Conservation (phyloP, 1,140 invertebrate species). For the Antheraea mylitta region DNA sequence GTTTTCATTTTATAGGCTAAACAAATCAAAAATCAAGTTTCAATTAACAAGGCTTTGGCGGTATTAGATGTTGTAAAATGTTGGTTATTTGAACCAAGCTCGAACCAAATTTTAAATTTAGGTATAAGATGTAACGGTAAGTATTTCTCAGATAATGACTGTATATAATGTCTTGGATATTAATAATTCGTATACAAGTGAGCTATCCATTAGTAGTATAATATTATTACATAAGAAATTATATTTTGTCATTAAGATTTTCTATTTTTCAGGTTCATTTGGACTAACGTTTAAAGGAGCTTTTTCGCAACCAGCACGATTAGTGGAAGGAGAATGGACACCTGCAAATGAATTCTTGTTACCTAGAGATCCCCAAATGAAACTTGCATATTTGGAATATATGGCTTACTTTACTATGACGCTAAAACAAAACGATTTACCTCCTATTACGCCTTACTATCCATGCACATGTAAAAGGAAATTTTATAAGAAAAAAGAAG, state of each 20-base stretch:
- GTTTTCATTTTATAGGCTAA: conserved; percentile 11
- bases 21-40: not conserved
- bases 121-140: conserved; percentile 74
- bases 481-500: conserved; percentile 25
- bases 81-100: conserved; percentile 60
- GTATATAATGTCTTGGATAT: no score
- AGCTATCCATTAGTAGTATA: no score
- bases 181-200: no score
- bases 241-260: not conserved
- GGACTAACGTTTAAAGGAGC: conserved; percentile 63
- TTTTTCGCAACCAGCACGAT: conserved; percentile 75
- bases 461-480: conserved; percentile 35
- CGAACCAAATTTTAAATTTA: conserved; percentile 61
- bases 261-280: conserved; percentile 63
- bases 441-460: conserved; percentile 33
- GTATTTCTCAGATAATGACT: conserved; percentile 10
- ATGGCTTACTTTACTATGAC: conserved; percentile 50
- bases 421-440: conserved; percentile 44
- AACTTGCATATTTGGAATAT: conserved; percentile 50
- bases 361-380: conserved; percentile 55
- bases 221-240: no score
- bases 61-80: conserved; percentile 60
- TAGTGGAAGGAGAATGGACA: conserved; percentile 59
- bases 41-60: conserved; percentile 57
- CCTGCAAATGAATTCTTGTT: conserved; percentile 58